Evolutionary conservation across 2,888 invertebrate genomes (phyloP).

Genomic region (Eristalis pertinax): DNA sequence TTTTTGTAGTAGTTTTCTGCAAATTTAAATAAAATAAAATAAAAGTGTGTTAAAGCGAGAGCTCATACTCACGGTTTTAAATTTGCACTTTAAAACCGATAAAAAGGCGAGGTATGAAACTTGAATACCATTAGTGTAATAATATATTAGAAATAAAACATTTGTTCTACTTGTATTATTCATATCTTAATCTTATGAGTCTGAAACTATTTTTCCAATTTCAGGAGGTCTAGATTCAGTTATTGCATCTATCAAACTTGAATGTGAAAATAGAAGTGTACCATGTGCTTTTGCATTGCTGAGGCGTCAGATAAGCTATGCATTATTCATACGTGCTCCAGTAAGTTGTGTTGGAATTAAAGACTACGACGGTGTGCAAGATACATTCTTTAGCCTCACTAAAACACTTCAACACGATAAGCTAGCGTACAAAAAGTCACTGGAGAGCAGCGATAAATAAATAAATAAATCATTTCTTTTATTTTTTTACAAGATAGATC

Average conservation of each 20-base stretch:
- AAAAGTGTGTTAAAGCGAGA: too few relatives aligned
- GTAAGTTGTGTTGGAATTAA: slow-evolving; percentile 85
- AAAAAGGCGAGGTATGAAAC: too few relatives aligned
- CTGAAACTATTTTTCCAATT: slow-evolving; percentile 28
- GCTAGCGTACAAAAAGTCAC: too few relatives aligned
- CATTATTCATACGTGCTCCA: slow-evolving; percentile 84
- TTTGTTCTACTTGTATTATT: neutral
- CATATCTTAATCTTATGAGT: neutral
- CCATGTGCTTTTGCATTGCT: slow-evolving; percentile 85
- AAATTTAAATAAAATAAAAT: too few relatives aligned
- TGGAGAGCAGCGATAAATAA: too few relatives aligned
- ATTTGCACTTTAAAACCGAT: too few relatives aligned
- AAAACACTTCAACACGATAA: slow-evolving; percentile 74
- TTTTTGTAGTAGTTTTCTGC: too few relatives aligned
- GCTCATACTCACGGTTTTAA: too few relatives aligned
- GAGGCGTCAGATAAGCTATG: slow-evolving; percentile 83
- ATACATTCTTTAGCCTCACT: slow-evolving; percentile 75
- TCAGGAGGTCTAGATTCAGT: slow-evolving; percentile 84
- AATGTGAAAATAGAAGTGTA: slow-evolving; percentile 82
- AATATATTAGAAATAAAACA: neutral
- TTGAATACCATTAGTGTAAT: too few relatives aligned
- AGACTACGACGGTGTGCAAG: slow-evolving; percentile 85
- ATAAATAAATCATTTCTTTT: too few relatives aligned
- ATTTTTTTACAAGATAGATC: too few relatives aligned
- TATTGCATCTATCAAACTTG: slow-evolving; percentile 82